Conservation (phyloP, 1,140 invertebrate species). For the Protaetia brevitarsis region DNA sequence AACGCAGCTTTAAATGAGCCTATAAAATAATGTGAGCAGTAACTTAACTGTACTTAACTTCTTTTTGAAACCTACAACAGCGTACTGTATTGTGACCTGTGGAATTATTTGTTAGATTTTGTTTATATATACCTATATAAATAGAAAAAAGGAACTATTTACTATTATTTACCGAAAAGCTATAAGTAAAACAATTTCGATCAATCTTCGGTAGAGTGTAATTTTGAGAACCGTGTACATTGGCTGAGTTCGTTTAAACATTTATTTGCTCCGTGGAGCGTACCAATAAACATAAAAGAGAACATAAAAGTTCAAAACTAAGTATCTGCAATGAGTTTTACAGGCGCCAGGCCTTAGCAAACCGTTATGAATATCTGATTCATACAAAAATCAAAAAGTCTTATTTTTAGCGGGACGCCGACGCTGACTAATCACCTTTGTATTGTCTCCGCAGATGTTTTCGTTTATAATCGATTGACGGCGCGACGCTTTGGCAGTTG, state of each 20-base stretch:
- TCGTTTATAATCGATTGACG: too few species aligned
- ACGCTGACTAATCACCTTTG: neutral
- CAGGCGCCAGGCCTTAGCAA: neutral
- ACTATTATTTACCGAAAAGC: neutral
- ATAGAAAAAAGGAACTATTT: too few species aligned
- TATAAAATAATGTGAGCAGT: too few species aligned
- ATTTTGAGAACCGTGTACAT: neutral
- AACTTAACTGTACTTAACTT: too few species aligned
- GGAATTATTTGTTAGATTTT: too few species aligned
- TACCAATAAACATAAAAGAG: slow-evolving; percentile 9
- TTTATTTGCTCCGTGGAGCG: neutral
- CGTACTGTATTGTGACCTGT: too few species aligned
- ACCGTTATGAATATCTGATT: neutral
- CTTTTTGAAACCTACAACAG: too few species aligned
- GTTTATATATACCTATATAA: too few species aligned
- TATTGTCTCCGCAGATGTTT: too few species aligned
- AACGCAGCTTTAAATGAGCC: too few species aligned
- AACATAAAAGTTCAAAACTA: slow-evolving; percentile 7
- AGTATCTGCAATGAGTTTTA: slow-evolving; percentile 7
- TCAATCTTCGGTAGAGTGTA: neutral
- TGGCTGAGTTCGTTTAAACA: neutral
- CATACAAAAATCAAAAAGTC: slow-evolving; percentile 4
- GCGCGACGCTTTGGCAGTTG: too few species aligned
- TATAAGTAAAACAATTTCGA: neutral
- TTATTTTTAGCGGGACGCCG: neutral